Base-by-base conservation (phyloP, 2,888 invertebrate species). In the Eupithecia inturbata region DNA sequence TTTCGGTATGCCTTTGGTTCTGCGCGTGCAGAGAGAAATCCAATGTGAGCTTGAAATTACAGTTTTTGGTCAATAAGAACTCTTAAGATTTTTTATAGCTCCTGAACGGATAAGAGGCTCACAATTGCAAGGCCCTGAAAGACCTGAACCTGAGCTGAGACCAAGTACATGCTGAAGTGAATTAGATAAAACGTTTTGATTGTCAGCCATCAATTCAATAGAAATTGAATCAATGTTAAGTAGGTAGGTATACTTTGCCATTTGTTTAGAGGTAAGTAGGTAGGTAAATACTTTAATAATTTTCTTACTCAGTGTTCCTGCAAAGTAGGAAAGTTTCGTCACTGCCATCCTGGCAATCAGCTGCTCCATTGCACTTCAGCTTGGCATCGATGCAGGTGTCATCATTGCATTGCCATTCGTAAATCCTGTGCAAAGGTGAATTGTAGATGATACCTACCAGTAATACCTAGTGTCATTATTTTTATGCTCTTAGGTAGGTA, bases 271-370 rank as follows among this genome's bases (percentile, higher is more conserved):
- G n/a, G n/a, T n/a, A n/a, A n/a, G n/a, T n/a, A n/a, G n/a, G n/a
- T n/a, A n/a, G n/a, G n/a, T n/a, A n/a, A n/a, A n/a, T n/a, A n/a
- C 60, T 31, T 28, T 6, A 28, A 60, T 33, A 19, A 26, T 7
- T 53, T 45, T 57, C 60, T 72, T 72, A 72, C 72, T 33, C 19
- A 12, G 28, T 19, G 45, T 72, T 72, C 45, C 72, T 72, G 26
- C 72, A 72, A 9, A 68, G 64, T 9, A 69, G 7, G 19, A 60
- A 73, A n/a, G 64, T 60, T 53, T 73, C 72, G 33, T 73, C 72
- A 22, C 69, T 69, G 33, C 64, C 67, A 67, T 67, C 67, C 12
- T 14, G 41, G n/a, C 67, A 67, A n/a, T 67, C 41, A 1, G 19
- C 19, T 26, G 3, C 63, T 9, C 69, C 69, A 26, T 70, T 66